These are phyloP conservation scores for Orius laevigatus DNA, from an alignment of 1,140 invertebrate species.

Conservation along the genomic window DNA sequence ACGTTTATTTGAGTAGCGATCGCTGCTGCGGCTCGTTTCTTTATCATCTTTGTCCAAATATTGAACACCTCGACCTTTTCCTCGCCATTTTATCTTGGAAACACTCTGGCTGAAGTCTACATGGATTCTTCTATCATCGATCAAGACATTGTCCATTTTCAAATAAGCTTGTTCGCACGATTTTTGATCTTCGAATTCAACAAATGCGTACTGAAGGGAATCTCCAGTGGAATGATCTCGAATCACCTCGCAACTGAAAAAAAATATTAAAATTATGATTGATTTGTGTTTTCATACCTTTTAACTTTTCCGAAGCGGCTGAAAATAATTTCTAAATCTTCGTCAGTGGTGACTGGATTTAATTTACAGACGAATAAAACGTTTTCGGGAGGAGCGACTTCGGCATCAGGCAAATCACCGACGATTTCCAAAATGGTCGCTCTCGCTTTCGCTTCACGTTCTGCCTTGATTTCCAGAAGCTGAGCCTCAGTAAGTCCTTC, in stretches of 20 bases:
- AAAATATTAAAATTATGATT: background rate
- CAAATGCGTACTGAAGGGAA: slow-evolving; percentile 97
- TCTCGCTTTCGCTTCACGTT: slow-evolving; percentile 86
- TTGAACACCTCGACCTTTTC: slow-evolving; percentile 58
- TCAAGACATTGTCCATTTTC: slow-evolving; percentile 99
- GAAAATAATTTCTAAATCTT: slow-evolving; percentile 96
- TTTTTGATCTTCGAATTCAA: slow-evolving; percentile 91
- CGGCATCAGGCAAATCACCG: slow-evolving; percentile 91
- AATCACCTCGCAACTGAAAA: slow-evolving; percentile 83
- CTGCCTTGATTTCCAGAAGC: slow-evolving; percentile 72
- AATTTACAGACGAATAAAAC: slow-evolving; percentile 98
- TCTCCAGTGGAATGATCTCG: slow-evolving; percentile 82
- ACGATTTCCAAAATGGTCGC: slow-evolving; percentile 98
- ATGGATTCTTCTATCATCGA: slow-evolving; percentile 96
- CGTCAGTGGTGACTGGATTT: slow-evolving; percentile 97
- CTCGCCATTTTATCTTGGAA: slow-evolving; percentile 74
- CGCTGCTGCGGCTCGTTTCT: slow-evolving; percentile 7
- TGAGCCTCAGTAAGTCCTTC: slow-evolving; percentile 68
- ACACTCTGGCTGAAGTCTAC: slow-evolving; percentile 99
- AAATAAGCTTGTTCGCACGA: slow-evolving; percentile 97
- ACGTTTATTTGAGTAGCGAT: background rate
- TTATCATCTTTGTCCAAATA: slow-evolving; percentile 23
- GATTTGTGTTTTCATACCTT: slow-evolving; percentile 39
- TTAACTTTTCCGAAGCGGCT: slow-evolving; percentile 89
- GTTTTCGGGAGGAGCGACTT: slow-evolving; percentile 96